These are phyloP conservation scores for Dendrocincla tyrannina DNA, from an alignment of 2,797 vertebrate genomes.

Conservation along the genomic window DNA sequence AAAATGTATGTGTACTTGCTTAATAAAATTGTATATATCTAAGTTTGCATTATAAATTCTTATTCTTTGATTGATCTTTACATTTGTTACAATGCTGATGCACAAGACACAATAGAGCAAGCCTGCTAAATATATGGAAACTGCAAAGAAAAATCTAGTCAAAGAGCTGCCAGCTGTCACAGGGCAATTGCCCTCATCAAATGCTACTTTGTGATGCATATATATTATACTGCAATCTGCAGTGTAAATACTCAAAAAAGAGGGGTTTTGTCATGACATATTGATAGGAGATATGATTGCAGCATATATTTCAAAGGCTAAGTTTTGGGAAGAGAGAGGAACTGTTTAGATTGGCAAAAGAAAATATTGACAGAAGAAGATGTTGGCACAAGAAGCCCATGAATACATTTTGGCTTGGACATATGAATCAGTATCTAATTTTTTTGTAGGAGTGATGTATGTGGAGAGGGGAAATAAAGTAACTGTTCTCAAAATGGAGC, in stretches of 20 bases:
- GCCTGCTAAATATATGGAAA: not conserved
- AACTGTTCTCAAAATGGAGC: not conserved
- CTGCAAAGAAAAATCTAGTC: not conserved
- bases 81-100: not conserved
- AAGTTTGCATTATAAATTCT: not conserved
- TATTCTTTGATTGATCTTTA: not conserved
- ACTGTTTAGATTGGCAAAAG: constrained; percentile 16
- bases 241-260: not conserved
- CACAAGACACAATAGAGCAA: not conserved
- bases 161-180: not conserved
- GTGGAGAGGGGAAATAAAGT: not conserved
- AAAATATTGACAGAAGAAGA: not conserved
- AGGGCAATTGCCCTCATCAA: not conserved
- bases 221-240: not conserved
- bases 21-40: not conserved
- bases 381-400: not conserved
- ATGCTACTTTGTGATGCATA: not conserved
- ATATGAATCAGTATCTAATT: not conserved
- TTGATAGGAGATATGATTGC: not conserved
- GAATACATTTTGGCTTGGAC: not conserved
- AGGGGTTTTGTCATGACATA: not conserved
- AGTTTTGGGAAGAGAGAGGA: not conserved
- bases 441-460: not conserved
- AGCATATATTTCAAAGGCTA: not conserved
- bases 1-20: not conserved